These are phyloP conservation scores for Clarias gariepinus DNA, from an alignment of 2,113 vertebrate genomes.

Conservation along the genomic window DNA sequence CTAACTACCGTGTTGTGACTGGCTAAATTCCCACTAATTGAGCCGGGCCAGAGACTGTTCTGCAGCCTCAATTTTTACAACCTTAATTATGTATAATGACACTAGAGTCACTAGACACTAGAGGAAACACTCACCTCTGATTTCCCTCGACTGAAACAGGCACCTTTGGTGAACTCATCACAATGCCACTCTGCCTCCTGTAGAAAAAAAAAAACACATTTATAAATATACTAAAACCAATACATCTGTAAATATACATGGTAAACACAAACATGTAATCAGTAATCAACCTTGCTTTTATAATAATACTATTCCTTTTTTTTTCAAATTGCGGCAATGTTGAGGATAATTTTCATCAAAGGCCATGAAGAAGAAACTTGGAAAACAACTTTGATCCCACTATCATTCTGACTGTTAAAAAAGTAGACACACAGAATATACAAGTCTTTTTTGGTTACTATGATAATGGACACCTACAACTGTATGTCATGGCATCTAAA, in stretches of 20 bases:
- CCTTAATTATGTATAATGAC: constrained; percentile 13
- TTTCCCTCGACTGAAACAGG: constrained; percentile 96
- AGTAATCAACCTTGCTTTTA: background rate
- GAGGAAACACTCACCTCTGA: constrained; percentile 81
- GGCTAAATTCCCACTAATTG: background rate
- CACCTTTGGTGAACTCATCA: constrained; percentile 90
- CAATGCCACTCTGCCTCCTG: constrained; percentile 92
- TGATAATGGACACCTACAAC: background rate
- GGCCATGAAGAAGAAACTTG: background rate
- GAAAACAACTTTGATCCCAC: background rate
- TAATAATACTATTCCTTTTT: too few relatives aligned
- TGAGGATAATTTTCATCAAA: background rate
- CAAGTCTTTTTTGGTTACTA: background rate
- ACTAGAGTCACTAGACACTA: constrained; percentile 6
- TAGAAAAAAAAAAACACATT: constrained; percentile 45
- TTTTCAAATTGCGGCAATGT: background rate
- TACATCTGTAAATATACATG: background rate
- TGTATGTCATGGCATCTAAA: background rate
- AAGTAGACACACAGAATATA: background rate
- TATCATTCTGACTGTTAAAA: background rate
- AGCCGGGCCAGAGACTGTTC: background rate
- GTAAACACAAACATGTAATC: background rate
- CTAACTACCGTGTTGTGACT: background rate
- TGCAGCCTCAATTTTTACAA: background rate
- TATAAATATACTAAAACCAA: background rate